Evolutionary conservation across 2,113 vertebrate genomes (phyloP), one percentile per base, ranked within the genome.

Genomic region (Erinaceus europaeus): DNA sequence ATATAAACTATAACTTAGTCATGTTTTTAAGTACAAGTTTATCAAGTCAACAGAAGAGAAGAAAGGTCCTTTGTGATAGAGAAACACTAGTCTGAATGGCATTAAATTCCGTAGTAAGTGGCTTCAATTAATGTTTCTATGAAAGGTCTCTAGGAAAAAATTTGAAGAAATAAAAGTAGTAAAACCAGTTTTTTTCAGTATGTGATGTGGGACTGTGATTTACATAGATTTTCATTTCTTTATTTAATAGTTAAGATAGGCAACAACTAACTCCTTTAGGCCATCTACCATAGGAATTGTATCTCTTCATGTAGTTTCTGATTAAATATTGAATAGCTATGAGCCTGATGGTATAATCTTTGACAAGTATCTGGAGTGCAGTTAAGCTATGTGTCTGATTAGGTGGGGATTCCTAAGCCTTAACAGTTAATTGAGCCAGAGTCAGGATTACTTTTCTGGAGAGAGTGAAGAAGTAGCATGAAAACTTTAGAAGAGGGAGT

Each of bases 311-410:
- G 23, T 23, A 84, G 68, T 38, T 86, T 88, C 76, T 84, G 91
- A 94, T 90, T 89, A 77, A 81, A 69, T 62, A 80, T 20, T 86
- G 87, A 84, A 44, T 25, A 84, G 40, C 46, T 40, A 32, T 74
- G 64, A 79, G 27, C 86, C 59, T 76, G 81, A 86, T 6, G 4
- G 75, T 84, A 46, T 81, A 90, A 92, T 64, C 84, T 64, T 40
- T 80, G 77, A 80, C 67, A 64, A 90, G 67, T 62, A 75, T 77
- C 78, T 90, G 48, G 76, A 89, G 32, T 74, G 53, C 36, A 90
- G 55, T 86, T 92, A 55, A 46, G 81, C 46, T 73, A 6, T 44
- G 74, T 77, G 64, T 62, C 84, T 84, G 84, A 55, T 68, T 57
- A 86, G 34, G 55, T 68, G 68, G 52, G 57, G 38, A 80, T 40